Conservation (phyloP, 2,113 vertebrate genomes). For the Melospiza georgiana region DNA sequence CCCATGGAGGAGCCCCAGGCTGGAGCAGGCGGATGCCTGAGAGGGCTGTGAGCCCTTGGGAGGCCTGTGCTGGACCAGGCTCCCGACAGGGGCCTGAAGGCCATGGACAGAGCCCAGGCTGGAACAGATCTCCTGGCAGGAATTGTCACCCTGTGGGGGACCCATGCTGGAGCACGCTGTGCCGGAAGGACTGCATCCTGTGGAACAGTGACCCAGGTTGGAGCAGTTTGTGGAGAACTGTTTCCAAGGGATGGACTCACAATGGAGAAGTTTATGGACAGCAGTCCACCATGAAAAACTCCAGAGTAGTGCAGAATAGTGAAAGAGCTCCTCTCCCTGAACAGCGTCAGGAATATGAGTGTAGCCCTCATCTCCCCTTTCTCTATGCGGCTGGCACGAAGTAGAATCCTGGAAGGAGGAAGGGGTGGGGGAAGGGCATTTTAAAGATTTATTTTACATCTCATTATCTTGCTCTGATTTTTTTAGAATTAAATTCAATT, state of each 20-base stretch:
- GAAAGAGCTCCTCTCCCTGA: not conserved
- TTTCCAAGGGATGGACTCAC: too few species aligned
- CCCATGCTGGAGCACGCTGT: too few species aligned
- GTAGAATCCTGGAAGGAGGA: not conserved
- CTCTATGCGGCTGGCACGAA: not conserved
- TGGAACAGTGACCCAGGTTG: fast-evolving
- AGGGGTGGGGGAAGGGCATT: fast-evolving
- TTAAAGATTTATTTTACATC: not conserved
- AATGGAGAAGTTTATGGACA: not conserved
- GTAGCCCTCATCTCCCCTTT: not conserved
- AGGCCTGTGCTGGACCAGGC: not conserved
- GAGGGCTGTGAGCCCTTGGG: not conserved
- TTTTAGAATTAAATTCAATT: not conserved
- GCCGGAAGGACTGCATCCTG: not conserved
- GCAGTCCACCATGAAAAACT: not conserved
- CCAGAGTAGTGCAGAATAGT: not conserved
- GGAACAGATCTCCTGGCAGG: not conserved
- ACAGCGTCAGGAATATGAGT: fast-evolving
- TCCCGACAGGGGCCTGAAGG: not conserved
- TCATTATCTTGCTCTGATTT: not conserved
- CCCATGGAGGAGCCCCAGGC: fast-evolving
- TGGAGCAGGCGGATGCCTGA: not conserved
- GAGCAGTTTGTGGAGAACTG: fast-evolving
- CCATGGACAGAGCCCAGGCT: not conserved
- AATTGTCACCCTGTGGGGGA: not conserved